phyloP scores from a whole-genome alignment of 1,140 invertebrate genomes.

The Drosophila kikkawai region DNA sequence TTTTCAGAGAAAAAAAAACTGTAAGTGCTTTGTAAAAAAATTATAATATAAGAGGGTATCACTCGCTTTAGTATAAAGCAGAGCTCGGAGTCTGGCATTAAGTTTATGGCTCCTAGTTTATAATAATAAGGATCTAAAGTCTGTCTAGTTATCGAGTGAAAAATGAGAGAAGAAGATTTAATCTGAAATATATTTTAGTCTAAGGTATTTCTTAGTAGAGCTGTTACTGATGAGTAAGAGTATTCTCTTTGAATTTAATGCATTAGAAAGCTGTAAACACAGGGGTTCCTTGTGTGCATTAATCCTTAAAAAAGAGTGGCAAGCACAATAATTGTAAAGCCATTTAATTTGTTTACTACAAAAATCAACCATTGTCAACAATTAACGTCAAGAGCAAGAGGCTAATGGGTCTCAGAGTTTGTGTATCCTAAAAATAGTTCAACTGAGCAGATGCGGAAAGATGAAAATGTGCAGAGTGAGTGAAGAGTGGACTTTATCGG shows the following conservation, averaged over 20 bases:
- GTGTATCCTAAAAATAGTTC: slow-evolving; percentile 4
- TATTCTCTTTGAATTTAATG: background rate
- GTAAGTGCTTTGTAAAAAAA: slow-evolving; percentile 6
- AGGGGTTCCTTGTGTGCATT: background rate
- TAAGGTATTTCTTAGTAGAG: background rate
- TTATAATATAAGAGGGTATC: slow-evolving; percentile 5
- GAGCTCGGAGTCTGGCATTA: background rate
- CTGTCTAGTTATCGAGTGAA: background rate
- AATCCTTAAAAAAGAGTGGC: background rate
- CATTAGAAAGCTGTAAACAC: background rate
- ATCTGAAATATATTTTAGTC: background rate
- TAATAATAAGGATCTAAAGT: slow-evolving; percentile 9
- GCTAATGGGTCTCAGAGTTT: background rate
- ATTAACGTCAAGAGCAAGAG: background rate
- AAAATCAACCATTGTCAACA: slow-evolving; percentile 14
- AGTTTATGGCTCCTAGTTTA: slow-evolving; percentile 13
- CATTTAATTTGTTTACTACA: background rate
- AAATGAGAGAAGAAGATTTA: background rate
- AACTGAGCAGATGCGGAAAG: slow-evolving; percentile 20
- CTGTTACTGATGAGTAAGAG: background rate
- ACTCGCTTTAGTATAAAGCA: background rate
- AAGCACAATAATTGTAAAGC: background rate
- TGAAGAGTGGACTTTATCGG: slow-evolving; percentile 36
- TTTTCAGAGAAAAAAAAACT: background rate
- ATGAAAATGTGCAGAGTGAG: slow-evolving; percentile 32